A percentile compares a stretch with the other conserved stretches of the same genome.
phyloP scores from a whole-genome alignment of 2,113 vertebrate genomes.

The Pedetes capensis region DNA sequence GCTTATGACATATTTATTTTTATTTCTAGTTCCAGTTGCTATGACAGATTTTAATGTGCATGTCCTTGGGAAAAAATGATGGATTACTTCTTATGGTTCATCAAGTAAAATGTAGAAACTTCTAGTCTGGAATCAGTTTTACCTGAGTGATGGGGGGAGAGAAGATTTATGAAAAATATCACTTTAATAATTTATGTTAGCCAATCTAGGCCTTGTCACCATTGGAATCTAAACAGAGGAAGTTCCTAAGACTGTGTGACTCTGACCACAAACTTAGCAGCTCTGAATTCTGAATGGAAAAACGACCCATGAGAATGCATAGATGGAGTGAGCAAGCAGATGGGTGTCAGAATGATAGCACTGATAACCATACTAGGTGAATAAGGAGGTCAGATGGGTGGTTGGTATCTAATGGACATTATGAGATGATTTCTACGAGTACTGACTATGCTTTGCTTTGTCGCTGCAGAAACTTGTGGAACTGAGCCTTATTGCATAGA shows the following conservation, averaged over 20 bases:
- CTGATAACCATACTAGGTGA: background rate
- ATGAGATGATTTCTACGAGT: background rate
- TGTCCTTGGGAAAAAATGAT: constrained; percentile 19
- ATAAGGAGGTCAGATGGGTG: background rate
- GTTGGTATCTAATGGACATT: background rate
- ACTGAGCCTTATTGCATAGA: background rate
- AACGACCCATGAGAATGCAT: background rate
- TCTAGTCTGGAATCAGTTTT: background rate
- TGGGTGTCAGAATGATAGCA: background rate
- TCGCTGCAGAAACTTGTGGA: background rate
- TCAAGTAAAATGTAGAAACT: background rate
- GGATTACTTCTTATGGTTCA: background rate
- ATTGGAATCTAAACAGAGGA: background rate
- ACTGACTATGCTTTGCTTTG: background rate
- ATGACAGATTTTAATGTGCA: background rate
- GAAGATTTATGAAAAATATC: background rate
- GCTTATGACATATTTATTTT: constrained; percentile 28
- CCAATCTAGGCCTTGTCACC: background rate
- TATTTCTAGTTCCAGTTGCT: constrained; percentile 34
- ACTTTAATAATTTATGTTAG: constrained; percentile 33
- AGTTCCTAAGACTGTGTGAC: background rate
- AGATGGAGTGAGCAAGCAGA: background rate
- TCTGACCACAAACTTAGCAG: background rate
- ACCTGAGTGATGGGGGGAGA: background rate
- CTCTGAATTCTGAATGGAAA: background rate